Conservation (phyloP, 2,113 vertebrate genomes). For the Edolisoma coerulescens region DNA sequence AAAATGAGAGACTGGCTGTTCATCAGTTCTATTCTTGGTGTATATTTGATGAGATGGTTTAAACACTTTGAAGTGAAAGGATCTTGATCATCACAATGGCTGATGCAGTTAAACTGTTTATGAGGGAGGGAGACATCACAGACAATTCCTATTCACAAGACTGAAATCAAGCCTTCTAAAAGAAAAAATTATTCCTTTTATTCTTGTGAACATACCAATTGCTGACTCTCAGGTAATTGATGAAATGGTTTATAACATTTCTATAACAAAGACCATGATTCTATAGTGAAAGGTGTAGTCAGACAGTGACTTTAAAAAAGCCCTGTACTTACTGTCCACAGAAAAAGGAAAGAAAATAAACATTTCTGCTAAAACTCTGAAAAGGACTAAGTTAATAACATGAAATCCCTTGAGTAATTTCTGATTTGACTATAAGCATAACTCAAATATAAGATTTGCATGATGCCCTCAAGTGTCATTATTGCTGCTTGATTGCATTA, state of each 20-base stretch:
- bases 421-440: slow-evolving; percentile 13
- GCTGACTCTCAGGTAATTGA: slow-evolving; percentile 31
- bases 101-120: slow-evolving; percentile 16
- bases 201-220: neutral
- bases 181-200: neutral
- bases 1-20: slow-evolving; percentile 8
- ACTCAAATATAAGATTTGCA: slow-evolving; percentile 23
- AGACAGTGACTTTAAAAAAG: neutral
- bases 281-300: neutral
- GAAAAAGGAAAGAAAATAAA: neutral
- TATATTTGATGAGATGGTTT: slow-evolving; percentile 44
- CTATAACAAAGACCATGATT: slow-evolving; percentile 40
- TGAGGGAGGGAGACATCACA: neutral
- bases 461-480: slow-evolving; percentile 13
- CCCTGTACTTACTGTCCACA: neutral
- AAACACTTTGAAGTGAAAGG: slow-evolving; percentile 56
- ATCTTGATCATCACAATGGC: slow-evolving; percentile 45
- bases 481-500: slow-evolving; percentile 21
- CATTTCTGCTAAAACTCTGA: neutral
- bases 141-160: neutral
- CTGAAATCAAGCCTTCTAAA: slow-evolving; percentile 28
- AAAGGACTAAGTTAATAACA: neutral
- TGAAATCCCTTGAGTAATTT: neutral
- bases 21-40: slow-evolving; percentile 21
- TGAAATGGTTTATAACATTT: slow-evolving; percentile 42